These are phyloP conservation scores for Dicranocentrus wangi DNA, from an alignment of 2,888 invertebrate genomes.

Conservation along the genomic window DNA sequence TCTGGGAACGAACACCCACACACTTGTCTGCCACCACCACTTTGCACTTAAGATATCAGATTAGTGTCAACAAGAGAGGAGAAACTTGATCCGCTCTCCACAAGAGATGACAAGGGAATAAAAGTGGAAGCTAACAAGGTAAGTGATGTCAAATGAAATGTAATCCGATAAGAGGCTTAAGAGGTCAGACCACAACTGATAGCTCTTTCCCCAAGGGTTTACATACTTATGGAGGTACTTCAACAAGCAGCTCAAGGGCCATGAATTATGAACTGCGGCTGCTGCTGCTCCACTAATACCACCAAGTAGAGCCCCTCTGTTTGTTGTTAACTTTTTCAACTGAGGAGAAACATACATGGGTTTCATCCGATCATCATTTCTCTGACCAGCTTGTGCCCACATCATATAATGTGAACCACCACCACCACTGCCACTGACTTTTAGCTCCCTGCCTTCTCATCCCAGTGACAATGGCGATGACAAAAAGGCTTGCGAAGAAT, in stretches of 20 bases:
- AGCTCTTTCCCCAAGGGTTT: slow-evolving; percentile 42
- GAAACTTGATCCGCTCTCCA: slow-evolving; percentile 57
- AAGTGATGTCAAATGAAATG: slow-evolving; percentile 67
- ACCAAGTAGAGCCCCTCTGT: slow-evolving; percentile 51
- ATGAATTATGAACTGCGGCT: slow-evolving; percentile 13
- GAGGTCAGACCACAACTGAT: slow-evolving; percentile 65
- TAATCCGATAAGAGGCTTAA: slow-evolving; percentile 73
- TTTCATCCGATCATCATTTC: slow-evolving; percentile 17
- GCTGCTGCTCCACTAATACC: slow-evolving; percentile 16
- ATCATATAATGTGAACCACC: slow-evolving; percentile 29
- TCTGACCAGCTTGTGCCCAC: slow-evolving; percentile 58
- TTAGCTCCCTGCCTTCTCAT: slow-evolving; percentile 53
- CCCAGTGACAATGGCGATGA: slow-evolving; percentile 59
- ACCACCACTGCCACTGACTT: slow-evolving; percentile 19
- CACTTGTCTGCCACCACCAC: slow-evolving; percentile 6
- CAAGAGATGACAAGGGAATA: slow-evolving; percentile 62
- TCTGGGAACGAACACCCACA: slow-evolving; percentile 6
- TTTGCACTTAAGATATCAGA: slow-evolving; percentile 35
- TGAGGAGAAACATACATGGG: slow-evolving; percentile 47
- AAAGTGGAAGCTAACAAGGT: slow-evolving; percentile 62
- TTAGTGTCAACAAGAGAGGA: slow-evolving; percentile 52
- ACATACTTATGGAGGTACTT: slow-evolving; percentile 56
- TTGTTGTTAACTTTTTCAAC: slow-evolving; percentile 57
- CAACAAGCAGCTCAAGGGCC: slow-evolving; percentile 35
- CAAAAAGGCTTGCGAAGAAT: slow-evolving; percentile 60